These are phyloP conservation scores for Gortyna flavago DNA, from an alignment of 2,888 invertebrate genomes.

Conservation along the genomic window DNA sequence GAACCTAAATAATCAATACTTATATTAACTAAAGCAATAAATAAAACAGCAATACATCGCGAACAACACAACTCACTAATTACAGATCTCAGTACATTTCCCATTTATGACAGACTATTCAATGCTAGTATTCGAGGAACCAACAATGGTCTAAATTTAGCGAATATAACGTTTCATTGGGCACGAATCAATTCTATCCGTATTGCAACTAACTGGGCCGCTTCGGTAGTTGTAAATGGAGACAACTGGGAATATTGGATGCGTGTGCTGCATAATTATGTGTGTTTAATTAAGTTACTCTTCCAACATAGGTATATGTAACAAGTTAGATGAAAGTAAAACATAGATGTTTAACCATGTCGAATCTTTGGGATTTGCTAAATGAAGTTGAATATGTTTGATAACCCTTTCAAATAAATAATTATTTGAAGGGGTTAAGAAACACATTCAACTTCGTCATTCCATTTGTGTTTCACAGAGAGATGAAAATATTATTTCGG, in stretches of 20 bases:
- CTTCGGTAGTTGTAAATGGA: conserved; percentile 3
- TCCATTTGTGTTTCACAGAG: not conserved
- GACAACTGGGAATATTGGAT: conserved; percentile 3
- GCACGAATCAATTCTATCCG: conserved; percentile 36
- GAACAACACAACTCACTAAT: conserved; percentile 8
- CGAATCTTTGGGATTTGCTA: not conserved
- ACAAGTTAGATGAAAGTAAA: not conserved
- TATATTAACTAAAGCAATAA: not conserved
- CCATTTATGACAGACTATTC: conserved; percentile 18
- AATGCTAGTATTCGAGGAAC: conserved; percentile 1
- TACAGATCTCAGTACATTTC: conserved; percentile 15
- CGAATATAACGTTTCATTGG: conserved; percentile 42
- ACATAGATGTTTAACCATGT: not conserved
- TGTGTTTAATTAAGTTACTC: not conserved
- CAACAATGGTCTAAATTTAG: conserved; percentile 22
- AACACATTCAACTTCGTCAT: not conserved
- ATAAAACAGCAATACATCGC: not conserved
- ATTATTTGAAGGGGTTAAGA: not conserved
- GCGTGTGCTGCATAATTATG: conserved; percentile 2
- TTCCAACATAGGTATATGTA: not conserved
- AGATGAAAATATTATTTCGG: not conserved
- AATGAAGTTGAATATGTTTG: not conserved
- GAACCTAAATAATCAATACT: not conserved
- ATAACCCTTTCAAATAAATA: too few relatives aligned
- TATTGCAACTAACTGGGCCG: conserved; percentile 16